Base-by-base conservation (phyloP, 2,888 invertebrate genomes). In the Tethea ocularis region DNA sequence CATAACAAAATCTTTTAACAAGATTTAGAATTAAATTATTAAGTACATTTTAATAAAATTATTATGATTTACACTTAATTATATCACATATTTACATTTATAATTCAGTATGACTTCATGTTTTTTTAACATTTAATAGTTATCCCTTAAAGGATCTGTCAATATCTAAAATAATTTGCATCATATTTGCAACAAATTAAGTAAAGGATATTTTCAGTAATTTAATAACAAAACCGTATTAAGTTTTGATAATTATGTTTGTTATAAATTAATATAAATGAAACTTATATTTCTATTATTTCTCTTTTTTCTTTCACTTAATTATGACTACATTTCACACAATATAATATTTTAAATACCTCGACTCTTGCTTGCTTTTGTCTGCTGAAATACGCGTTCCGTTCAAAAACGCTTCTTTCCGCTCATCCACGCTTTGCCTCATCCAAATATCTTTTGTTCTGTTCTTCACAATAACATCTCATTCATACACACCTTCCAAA, bases 321-420 rank as follows among this genome's bases (percentile, higher is more conserved):
- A 46, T 46, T 46, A 46, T 46, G 46, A 46, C 46, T 46, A 46
- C 46, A 46, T 46, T 46, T 46, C 20, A 46, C 46, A 46, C 46
- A 10, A 33, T n/a, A n/a, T n/a, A n/a, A 33, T 46, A n/a, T 46
- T 20, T 46, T 46, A 20, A 20, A 26, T 26, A 26, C 3, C 38
- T 15, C 38, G 15, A 38, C 15, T 15, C 15, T n/a, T 13, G 5
- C 38, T 4, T 15, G n/a, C n/a, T 38, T 38, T n/a, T n/a, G n/a
- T n/a, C n/a, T 15, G 1, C n/a, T n/a, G 2, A 38, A 38, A 38
- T 4, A 38, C 38, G 15, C 38, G n/a, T 15, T 15, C 13, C 33
- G 33, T 11, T 33, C 33, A 33, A 33, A 2, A 4, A 24, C 24
- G 24, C 15, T 36, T 33, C 26, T 26, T 7, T 26, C 26, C 26